Evolutionary conservation across 2,797 vertebrate species (phyloP).

Genomic region (Sarcoramphus papa): DNA sequence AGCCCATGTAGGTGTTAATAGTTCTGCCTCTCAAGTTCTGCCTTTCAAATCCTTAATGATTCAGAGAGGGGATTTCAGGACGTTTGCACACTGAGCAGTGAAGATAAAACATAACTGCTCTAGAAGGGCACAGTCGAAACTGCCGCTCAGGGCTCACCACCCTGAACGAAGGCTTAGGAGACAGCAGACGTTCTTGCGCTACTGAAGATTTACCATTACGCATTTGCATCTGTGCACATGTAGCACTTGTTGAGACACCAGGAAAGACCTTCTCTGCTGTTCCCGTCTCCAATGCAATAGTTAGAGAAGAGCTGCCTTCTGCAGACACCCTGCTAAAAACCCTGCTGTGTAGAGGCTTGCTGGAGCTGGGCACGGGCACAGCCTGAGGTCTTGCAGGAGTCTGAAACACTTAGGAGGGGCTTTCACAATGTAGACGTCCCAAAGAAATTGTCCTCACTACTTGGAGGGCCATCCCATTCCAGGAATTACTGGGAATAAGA

Average conservation of each 20-base stretch:
- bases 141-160: background rate
- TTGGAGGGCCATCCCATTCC: background rate
- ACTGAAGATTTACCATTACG: background rate
- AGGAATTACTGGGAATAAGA: background rate
- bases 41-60: background rate
- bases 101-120: background rate
- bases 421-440: background rate
- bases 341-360: background rate
- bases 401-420: background rate
- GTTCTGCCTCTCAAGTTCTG: background rate
- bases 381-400: background rate
- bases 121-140: background rate
- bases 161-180: background rate
- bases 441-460: background rate
- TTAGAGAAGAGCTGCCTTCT: background rate
- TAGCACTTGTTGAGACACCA: background rate
- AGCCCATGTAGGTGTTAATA: background rate
- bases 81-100: background rate
- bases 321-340: background rate
- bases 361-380: background rate
- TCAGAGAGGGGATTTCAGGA: background rate
- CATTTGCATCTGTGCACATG: fast-evolving
- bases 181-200: background rate
- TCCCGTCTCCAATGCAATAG: background rate
- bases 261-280: background rate